Evolutionary conservation across 1,140 invertebrate species (phyloP).

Genomic region (Trachymyrmex septentrionalis): DNA sequence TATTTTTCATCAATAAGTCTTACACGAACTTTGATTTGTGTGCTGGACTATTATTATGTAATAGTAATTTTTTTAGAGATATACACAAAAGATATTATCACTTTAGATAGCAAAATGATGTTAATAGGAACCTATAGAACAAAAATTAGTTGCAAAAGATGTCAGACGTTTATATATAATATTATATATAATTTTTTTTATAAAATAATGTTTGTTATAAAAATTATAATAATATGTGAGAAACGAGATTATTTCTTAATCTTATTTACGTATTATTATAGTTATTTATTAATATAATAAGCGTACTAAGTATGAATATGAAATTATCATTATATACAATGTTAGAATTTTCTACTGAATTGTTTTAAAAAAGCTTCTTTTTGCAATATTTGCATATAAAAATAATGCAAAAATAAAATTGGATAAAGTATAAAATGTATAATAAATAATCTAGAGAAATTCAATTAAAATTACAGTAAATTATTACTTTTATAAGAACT

Average conservation of each 20-base stretch:
- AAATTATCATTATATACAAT: background rate
- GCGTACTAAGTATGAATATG: background rate
- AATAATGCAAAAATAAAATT: background rate
- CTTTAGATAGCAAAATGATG: too few species aligned
- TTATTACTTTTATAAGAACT: background rate
- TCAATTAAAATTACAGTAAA: constrained; percentile 8
- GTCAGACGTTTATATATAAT: too few species aligned
- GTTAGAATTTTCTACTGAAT: background rate
- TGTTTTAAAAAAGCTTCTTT: constrained; percentile 4
- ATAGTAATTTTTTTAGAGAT: too few species aligned
- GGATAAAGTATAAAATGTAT: background rate
- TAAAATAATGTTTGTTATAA: background rate
- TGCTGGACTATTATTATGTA: too few species aligned
- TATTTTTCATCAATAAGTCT: too few species aligned
- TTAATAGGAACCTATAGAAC: too few species aligned
- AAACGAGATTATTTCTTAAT: background rate
- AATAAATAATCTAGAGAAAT: constrained; percentile 8
- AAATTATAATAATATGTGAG: background rate
- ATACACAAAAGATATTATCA: too few species aligned
- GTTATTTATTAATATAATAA: background rate
- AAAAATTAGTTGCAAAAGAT: too few species aligned
- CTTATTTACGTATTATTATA: too few species aligned
- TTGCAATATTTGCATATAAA: background rate
- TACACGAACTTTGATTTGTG: too few species aligned
- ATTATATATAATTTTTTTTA: background rate